These are phyloP conservation scores for Cylloceria caligata DNA, from an alignment of 2,888 invertebrate species.

Conservation along the genomic window DNA sequence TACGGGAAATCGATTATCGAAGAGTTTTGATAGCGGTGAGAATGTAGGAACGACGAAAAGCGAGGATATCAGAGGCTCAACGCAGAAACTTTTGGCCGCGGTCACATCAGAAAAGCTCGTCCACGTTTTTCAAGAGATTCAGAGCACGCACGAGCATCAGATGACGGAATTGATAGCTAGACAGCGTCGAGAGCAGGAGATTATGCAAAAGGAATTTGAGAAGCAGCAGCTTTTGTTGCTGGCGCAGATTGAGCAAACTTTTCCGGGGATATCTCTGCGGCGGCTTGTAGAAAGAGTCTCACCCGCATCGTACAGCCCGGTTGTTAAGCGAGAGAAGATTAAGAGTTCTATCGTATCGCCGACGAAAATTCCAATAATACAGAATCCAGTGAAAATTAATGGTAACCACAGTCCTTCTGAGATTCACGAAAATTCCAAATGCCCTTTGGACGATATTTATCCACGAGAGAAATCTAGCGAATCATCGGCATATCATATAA, in stretches of 20 bases:
- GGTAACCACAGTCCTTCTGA: conserved; percentile 30
- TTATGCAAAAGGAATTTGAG: conserved; percentile 88
- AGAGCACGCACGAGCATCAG: conserved; percentile 88
- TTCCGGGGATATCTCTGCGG: conserved; percentile 76
- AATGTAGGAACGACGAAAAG: conserved; percentile 31
- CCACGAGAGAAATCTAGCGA: conserved; percentile 33
- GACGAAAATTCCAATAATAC: conserved; percentile 25
- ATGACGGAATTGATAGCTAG: conserved; percentile 88
- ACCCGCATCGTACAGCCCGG: conserved; percentile 23
- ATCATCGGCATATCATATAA: conserved; percentile 19
- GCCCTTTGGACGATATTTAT: conserved; percentile 65
- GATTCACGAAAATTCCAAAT: background rate
- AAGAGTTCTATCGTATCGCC: background rate
- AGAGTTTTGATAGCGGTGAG: conserved; percentile 59
- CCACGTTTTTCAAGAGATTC: conserved; percentile 84
- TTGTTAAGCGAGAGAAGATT: background rate
- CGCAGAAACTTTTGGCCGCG: conserved; percentile 70
- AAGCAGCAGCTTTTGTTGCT: conserved; percentile 88
- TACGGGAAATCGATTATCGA: conserved; percentile 50
- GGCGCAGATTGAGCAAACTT: conserved; percentile 83
- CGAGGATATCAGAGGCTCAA: conserved; percentile 38
- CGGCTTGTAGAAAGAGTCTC: conserved; percentile 66
- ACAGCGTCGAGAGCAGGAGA: conserved; percentile 88
- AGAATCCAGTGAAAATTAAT: conserved; percentile 39
- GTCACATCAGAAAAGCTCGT: conserved; percentile 79